Percentiles rank a stretch among this genome's conserved stretches.
Conservation (phyloP, 2,888 invertebrate genomes). For the Plusia festucae region DNA sequence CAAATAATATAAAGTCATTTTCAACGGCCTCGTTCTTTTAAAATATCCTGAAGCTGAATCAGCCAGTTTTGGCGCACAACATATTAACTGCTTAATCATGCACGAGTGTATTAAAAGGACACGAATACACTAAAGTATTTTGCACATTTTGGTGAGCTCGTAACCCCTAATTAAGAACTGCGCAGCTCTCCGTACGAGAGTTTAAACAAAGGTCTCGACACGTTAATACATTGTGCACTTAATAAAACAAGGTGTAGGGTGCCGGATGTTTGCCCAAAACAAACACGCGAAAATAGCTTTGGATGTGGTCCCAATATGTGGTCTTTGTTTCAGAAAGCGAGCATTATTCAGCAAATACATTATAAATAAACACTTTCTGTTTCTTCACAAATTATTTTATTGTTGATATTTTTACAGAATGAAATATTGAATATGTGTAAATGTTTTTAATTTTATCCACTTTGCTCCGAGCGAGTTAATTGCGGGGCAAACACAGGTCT, state of each 20-base stretch:
- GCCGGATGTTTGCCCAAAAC: conserved; percentile 80
- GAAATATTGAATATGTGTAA: conserved; percentile 35
- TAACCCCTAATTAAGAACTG: conserved; percentile 52
- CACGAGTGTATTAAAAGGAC: conserved; percentile 32
- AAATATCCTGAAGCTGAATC: conserved; percentile 20
- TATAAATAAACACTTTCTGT: conserved; percentile 52
- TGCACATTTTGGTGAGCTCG: conserved; percentile 35
- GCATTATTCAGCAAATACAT: conserved; percentile 57
- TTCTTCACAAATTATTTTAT: conserved; percentile 31
- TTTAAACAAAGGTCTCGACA: conserved; percentile 62
- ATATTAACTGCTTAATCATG: conserved; percentile 38
- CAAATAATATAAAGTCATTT: not conserved
- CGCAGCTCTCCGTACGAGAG: conserved; percentile 38
- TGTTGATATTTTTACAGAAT: conserved; percentile 31
- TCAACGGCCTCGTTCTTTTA: not conserved
- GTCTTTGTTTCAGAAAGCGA: conserved; percentile 68
- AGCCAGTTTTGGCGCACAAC: conserved; percentile 11
- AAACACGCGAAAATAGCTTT: conserved; percentile 75
- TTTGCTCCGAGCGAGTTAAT: conserved; percentile 17
- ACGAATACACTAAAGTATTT: conserved; percentile 39
- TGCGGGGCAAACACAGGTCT: conserved; percentile 32
- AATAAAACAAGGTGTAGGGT: conserved; percentile 74
- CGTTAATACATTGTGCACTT: conserved; percentile 71
- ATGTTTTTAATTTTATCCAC: conserved; percentile 23
- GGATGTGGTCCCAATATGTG: conserved; percentile 69